Evolutionary conservation across 2,888 invertebrate genomes (phyloP), one percentile per base, ranked within the genome.

Genomic region (Tillus elongatus): DNA sequence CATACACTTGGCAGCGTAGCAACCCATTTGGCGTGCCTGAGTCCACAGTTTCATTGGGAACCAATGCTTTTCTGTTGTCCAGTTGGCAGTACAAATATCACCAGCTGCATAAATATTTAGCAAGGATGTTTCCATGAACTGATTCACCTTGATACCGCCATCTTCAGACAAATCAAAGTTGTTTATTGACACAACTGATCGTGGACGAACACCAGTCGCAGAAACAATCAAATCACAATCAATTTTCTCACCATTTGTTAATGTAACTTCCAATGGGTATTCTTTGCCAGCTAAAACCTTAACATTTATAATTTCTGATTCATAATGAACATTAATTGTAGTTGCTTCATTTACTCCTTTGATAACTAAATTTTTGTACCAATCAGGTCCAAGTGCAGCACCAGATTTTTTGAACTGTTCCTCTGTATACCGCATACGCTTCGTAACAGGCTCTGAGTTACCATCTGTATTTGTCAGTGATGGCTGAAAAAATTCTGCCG

Each of bases 1-100:
- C 88, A 99, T 96, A 39, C 84, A 79, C 61, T 86, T 85, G 0
- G 91, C 96, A 13, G 89, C 92, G 72, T 90, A 93, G 36, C 77
- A 75, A 6, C 96, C 98, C 95, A 96, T 96, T 67, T 96, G 95
- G 36, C 93, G 71, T 0, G 97, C 98, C 67, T 99, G 98, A 1
- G 93, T 91, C 98, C 98, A 98, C 19, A 98, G 66, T 40, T 92
- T 75, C 82, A 97, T 87, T 70, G 95, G 87, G 61, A 89, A 86
- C 93, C 93, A 93, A 57, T 90, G 84, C 13, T 74, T 68, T 0
- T 87, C 77, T 42, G 70, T 59, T 3, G 69, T 58, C 95, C 95
- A 96, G 16, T 69, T 69, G n/a, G 87, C 82, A 45, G 74, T 72
- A 53, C 93, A 95, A 4, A 89, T 82, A 73, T 99, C 98, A 2